Evolutionary conservation across 2,113 vertebrate genomes (phyloP).

Genomic region (Mungos mungo): DNA sequence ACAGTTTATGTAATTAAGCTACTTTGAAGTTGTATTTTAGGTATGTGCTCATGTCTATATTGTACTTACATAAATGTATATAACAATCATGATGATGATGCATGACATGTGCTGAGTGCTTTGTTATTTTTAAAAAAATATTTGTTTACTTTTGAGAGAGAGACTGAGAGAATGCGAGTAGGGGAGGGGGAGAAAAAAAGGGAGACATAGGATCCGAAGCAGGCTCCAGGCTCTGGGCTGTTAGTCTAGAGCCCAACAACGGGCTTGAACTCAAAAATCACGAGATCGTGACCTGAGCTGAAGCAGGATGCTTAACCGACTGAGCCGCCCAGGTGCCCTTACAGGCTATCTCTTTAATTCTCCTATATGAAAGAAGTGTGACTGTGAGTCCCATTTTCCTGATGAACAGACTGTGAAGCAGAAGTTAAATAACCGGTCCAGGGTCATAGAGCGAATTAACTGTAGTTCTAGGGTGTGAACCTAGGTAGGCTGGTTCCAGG

Average conservation of each 20-base stretch:
- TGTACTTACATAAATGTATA: background rate
- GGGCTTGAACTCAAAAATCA: no score
- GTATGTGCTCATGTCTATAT: background rate
- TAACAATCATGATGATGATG: background rate
- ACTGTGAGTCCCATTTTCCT: background rate
- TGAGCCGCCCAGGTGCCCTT: no score
- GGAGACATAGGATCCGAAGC: no score
- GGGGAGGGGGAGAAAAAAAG: no score
- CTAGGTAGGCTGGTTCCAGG: background rate
- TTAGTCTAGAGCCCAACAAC: no score
- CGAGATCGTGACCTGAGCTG: no score
- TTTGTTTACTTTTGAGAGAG: no score
- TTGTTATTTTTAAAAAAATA: background rate
- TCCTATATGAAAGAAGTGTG: background rate
- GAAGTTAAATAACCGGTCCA: background rate
- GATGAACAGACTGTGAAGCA: background rate
- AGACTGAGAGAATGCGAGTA: no score
- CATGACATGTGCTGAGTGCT: background rate
- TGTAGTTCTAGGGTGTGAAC: background rate
- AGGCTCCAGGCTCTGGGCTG: no score
- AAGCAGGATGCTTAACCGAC: no score
- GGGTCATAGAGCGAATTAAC: background rate
- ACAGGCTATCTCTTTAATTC: background rate
- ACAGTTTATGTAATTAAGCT: background rate
- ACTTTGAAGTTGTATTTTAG: background rate